Evolutionary conservation across 2,888 invertebrate genomes (phyloP).

Genomic region (Drosophila parthenogenetica): DNA sequence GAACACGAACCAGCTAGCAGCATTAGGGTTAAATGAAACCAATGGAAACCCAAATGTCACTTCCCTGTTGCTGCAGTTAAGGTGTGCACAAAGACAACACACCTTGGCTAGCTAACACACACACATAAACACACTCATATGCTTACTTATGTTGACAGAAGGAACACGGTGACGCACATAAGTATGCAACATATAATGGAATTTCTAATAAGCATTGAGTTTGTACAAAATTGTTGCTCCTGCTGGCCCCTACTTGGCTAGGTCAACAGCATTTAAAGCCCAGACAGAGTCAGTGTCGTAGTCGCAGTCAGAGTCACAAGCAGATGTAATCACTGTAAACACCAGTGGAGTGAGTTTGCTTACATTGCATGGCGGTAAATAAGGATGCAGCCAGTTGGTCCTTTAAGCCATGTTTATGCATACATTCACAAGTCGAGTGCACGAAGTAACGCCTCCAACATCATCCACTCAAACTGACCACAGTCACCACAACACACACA

Average conservation of each 20-base stretch:
- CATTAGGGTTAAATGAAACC: conserved; percentile 42
- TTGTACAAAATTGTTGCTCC: conserved; percentile 12
- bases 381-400: conserved; percentile 6
- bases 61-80: conserved; percentile 47
- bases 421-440: conserved; percentile 9
- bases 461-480: conserved; percentile 19
- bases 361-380: conserved; percentile 27
- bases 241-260: conserved; percentile 27
- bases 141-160: conserved; percentile 64
- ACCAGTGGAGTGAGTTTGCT: conserved; percentile 53
- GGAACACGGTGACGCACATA: conserved; percentile 43
- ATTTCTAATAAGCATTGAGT: conserved; percentile 71
- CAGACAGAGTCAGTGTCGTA: neutral
- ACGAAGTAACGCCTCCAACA: conserved; percentile 1
- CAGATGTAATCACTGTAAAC: conserved; percentile 55
- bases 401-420: conserved; percentile 3
- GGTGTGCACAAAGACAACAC: conserved; percentile 51
- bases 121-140: too few species aligned
- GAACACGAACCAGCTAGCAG: conserved; percentile 6
- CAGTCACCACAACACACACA: neutral
- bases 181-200: conserved; percentile 73
- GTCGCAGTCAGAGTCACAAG: conserved; percentile 1
- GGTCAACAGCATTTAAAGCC: conserved; percentile 70
- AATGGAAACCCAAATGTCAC: conserved; percentile 33
- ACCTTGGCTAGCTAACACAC: conserved; percentile 24